Evolutionary conservation across 2,888 invertebrate species (phyloP).

Genomic region (Spisula solida): DNA sequence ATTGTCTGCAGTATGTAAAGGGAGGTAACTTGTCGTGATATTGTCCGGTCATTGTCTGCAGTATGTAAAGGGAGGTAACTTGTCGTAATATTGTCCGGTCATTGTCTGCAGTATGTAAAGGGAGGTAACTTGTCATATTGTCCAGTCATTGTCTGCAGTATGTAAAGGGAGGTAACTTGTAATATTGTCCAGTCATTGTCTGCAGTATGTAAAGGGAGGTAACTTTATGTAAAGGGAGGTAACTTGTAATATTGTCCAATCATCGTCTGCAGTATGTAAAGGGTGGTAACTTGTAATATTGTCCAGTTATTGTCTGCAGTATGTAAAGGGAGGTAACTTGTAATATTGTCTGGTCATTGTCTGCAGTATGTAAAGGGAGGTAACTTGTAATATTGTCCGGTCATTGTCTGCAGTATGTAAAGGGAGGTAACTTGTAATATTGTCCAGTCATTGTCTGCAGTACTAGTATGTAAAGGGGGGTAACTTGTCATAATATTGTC

Average conservation of each 20-base stretch:
- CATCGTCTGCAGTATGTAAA: background rate
- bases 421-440: background rate
- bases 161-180: background rate
- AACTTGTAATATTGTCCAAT: background rate
- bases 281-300: background rate
- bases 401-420: background rate
- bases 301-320: slow-evolving; percentile 17
- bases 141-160: too few relatives aligned
- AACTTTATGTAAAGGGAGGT: background rate
- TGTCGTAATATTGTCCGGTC: background rate
- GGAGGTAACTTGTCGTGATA: background rate
- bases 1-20: background rate
- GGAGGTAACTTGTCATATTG: background rate
- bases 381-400: background rate
- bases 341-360: background rate
- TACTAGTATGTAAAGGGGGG: background rate
- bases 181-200: slow-evolving; percentile 14
- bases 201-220: slow-evolving; percentile 2
- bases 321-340: background rate
- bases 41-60: slow-evolving; percentile 13
- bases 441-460: slow-evolving; percentile 18
- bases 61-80: background rate
- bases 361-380: too few relatives aligned
- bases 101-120: too few relatives aligned
- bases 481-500: slow-evolving; percentile 1